Base-by-base conservation (phyloP, 1,140 invertebrate genomes). In the Meloidogyne chitwoodi region DNA sequence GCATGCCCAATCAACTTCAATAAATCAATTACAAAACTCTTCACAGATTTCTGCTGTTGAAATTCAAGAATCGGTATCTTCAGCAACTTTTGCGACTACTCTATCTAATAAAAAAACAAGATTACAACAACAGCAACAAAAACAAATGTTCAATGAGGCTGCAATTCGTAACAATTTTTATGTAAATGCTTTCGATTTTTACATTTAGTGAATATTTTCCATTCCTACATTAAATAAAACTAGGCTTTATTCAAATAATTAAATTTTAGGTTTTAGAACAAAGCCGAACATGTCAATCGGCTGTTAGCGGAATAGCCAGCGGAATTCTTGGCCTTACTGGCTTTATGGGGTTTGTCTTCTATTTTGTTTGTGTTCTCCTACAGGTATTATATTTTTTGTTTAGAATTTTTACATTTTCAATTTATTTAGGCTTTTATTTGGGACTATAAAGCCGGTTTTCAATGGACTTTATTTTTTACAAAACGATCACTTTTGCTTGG, bases 261-360 rank as follows among this genome's bases (percentile, higher is more conserved):
- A 74, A 79, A 31, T 75, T 80, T 44, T 24, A 38, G 22, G 56
- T 81, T 27, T 56, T 78, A 48, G 77, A 78, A 27, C 68, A 70
- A 26, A 75, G 61, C 31, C 31, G 80, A 41, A 82, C 80, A 10
- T 81, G 80, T 61, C 80, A 80, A 65, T 81, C 79, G 27, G 79
- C 80, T 14, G 81, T 69, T 6, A 71, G 44, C 34, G 79, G 79
- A 11, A 80, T 80, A 22, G 79, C 79, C 24, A 74, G 68, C 44
- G 79, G 78, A 31, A 77, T 81, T 76, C 71, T 82, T 19, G 81
- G 81, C 2, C 44, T 82, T 19, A 83, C 81, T 22, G 82, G 79
- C 14, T 68, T 73, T 27, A 73, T 76, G 44, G 81, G 81, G 8
- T 82, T 82, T 48, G n/a, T 81, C 4, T 83, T 82, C 41, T 82